phyloP scores from a whole-genome alignment of 2,888 invertebrate genomes.

The Erebia palarica region DNA sequence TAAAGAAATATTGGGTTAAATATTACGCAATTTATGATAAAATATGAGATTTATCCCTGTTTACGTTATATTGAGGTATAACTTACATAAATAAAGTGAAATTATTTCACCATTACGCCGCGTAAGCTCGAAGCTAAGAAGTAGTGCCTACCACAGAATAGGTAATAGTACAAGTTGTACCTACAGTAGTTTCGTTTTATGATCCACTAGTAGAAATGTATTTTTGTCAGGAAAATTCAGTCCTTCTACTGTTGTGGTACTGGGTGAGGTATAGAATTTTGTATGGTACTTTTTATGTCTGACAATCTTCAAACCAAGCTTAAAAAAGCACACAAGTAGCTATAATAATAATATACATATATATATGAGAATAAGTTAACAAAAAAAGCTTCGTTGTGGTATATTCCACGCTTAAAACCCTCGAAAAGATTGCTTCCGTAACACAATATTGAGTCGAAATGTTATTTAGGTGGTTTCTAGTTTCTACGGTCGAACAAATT shows the following conservation, averaged over 20 bases:
- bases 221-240: constrained; percentile 17
- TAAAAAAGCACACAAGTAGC: neutral
- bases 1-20: constrained; percentile 12
- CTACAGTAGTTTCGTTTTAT: constrained; percentile 1
- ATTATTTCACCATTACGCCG: neutral
- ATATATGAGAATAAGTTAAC: neutral
- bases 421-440: no score
- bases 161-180: no score
- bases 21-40: constrained; percentile 9
- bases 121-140: constrained; percentile 2
- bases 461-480: no score
- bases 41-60: neutral
- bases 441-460: no score
- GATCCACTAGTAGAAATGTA: neutral
- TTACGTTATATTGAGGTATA: neutral
- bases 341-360: no score
- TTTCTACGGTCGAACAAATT: no score
- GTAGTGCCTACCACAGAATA: neutral
- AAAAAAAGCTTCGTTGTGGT: neutral
- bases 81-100: neutral
- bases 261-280: neutral
- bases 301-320: neutral
- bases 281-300: constrained; percentile 1
- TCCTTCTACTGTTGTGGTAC: no score
- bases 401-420: neutral